Evolutionary conservation across 2,113 vertebrate species (phyloP).

Genomic region (Daubentonia madagascariensis): DNA sequence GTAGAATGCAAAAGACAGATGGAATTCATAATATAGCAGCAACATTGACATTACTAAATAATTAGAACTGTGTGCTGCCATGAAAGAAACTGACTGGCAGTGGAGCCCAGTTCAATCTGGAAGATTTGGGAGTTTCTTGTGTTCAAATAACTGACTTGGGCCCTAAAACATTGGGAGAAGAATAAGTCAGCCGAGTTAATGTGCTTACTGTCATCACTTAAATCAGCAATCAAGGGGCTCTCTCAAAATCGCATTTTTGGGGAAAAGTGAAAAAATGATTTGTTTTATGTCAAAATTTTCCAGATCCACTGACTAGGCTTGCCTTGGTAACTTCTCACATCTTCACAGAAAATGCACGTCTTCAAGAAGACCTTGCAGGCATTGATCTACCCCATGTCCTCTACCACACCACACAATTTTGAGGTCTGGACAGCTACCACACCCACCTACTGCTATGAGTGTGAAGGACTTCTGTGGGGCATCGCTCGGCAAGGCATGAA

Average conservation of each 20-base stretch:
- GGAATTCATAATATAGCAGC: neutral
- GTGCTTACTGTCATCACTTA: neutral
- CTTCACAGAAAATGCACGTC: slow-evolving; percentile 94
- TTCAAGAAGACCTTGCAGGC: slow-evolving; percentile 98
- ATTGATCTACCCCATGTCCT: slow-evolving; percentile 97
- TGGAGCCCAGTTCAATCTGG: neutral
- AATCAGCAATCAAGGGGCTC: neutral
- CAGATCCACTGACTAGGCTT: neutral
- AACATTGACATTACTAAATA: neutral
- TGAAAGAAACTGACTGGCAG: neutral
- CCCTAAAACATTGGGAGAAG: neutral
- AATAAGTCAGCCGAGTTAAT: neutral
- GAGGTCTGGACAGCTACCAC: slow-evolving; percentile 98
- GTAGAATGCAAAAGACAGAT: neutral
- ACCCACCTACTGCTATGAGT: slow-evolving; percentile 98
- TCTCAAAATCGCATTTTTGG: neutral
- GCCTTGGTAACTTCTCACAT: neutral
- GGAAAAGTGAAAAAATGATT: neutral
- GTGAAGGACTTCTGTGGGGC: slow-evolving; percentile 97
- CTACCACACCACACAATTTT: slow-evolving; percentile 97
- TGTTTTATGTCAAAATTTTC: neutral
- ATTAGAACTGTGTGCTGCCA: neutral
- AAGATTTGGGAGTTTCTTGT: neutral
- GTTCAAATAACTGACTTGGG: neutral
- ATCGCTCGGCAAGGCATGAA: slow-evolving; percentile 98